These are phyloP conservation scores for Bufo bufo DNA, from an alignment of 2,113 vertebrate species.

Conservation along the genomic window DNA sequence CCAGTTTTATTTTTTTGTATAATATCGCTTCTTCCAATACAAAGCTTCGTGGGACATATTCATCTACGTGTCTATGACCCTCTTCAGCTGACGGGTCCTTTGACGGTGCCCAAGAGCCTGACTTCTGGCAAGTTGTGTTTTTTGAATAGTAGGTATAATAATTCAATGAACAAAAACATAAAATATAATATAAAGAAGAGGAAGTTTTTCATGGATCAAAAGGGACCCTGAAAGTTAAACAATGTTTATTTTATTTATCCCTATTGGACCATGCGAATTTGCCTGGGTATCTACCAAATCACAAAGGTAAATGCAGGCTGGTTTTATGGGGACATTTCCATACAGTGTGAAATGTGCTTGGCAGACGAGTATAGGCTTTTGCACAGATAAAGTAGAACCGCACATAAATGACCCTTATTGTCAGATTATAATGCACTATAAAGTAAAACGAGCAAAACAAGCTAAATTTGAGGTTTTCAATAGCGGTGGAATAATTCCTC, in stretches of 20 bases:
- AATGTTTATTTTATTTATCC: background rate
- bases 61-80: background rate
- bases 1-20: background rate
- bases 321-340: constrained; percentile 17
- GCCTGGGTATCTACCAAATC: background rate
- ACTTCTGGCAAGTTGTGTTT: background rate
- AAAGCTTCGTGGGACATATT: background rate
- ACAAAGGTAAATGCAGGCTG: constrained; percentile 1
- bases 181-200: background rate
- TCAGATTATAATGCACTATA: constrained; percentile 12
- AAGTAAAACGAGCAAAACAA: constrained; percentile 12
- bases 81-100: background rate
- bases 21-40: background rate
- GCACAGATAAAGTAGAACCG: constrained; percentile 4
- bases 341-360: constrained; percentile 12
- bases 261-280: background rate
- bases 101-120: background rate
- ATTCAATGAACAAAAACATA: background rate
- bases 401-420: constrained; percentile 14
- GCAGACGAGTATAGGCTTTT: constrained; percentile 2
- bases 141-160: background rate
- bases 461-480: constrained; percentile 38
- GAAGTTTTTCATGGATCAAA: background rate
- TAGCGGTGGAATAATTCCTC: constrained; percentile 58
- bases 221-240: background rate